Conservation (phyloP, 2,888 invertebrate genomes). For the Pollenia angustigena region DNA sequence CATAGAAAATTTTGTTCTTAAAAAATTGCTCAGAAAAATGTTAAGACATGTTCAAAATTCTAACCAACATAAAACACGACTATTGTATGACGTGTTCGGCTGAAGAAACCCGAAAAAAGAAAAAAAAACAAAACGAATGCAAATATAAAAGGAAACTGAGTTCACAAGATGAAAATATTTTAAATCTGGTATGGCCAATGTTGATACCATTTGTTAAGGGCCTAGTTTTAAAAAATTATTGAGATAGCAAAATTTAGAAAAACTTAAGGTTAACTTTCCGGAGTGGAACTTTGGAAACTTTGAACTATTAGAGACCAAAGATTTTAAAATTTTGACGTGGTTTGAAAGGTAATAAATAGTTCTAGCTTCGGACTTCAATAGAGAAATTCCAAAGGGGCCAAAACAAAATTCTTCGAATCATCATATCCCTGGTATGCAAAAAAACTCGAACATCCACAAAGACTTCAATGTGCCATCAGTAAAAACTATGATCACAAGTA, state of each 20-base stretch:
- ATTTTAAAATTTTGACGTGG: no score
- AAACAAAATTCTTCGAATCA: no score
- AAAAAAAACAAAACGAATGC: background rate
- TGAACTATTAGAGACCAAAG: no score
- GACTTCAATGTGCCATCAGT: no score
- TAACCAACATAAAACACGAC: constrained; percentile 33
- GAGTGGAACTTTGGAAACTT: no score
- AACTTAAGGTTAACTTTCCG: background rate
- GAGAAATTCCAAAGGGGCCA: no score
- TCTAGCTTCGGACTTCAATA: no score
- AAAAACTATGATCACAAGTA: no score
- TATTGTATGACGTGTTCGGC: constrained; percentile 50
- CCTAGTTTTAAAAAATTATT: no score
- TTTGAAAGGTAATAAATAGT: no score
- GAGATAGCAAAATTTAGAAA: background rate
- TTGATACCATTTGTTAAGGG: background rate
- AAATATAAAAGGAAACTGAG: background rate
- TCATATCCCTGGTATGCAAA: no score
- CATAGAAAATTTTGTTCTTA: constrained; percentile 32
- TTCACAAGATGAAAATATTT: background rate
- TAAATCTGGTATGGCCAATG: constrained; percentile 24
- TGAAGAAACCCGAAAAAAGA: constrained; percentile 18
- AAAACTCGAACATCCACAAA: no score
- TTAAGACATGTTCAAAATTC: constrained; percentile 66
- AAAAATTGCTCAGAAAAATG: constrained; percentile 51